Evolutionary conservation across 2,797 vertebrate genomes (phyloP).

Genomic region (Acipenser ruthenus): DNA sequence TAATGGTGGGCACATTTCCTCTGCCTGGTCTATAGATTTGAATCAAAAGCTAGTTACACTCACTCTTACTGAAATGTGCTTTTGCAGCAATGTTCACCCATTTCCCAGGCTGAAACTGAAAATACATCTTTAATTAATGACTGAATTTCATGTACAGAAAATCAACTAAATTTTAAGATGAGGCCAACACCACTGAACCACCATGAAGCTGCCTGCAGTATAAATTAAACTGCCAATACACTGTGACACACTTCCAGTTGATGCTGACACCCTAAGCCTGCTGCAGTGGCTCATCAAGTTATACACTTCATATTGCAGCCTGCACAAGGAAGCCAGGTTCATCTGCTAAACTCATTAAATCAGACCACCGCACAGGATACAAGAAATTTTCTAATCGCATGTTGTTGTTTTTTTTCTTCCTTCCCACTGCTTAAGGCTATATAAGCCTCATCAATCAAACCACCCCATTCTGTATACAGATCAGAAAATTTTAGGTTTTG

Average conservation of each 20-base stretch:
- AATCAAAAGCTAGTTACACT: too few species aligned
- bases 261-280: background rate
- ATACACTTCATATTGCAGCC: background rate
- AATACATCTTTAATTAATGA: too few species aligned
- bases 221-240: background rate
- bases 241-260: background rate
- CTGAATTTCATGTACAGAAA: too few species aligned
- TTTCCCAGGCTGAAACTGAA: too few species aligned
- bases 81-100: too few species aligned
- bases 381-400: background rate
- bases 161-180: too few species aligned
- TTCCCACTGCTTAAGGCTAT: background rate
- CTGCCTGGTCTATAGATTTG: too few species aligned
- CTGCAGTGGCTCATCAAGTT: constrained; percentile 1
- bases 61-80: too few species aligned
- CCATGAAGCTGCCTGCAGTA: too few species aligned
- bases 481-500: constrained; percentile 2
- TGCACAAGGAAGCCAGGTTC: background rate
- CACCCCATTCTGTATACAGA: background rate
- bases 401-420: background rate
- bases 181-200: too few species aligned
- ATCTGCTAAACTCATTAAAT: background rate
- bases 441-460: constrained; percentile 2
- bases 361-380: constrained; percentile 3
- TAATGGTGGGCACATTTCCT: too few species aligned